Evolutionary conservation across 2,888 invertebrate genomes (phyloP), one percentile per base, ranked within the genome.

Genomic region (Diarsia rubi): DNA sequence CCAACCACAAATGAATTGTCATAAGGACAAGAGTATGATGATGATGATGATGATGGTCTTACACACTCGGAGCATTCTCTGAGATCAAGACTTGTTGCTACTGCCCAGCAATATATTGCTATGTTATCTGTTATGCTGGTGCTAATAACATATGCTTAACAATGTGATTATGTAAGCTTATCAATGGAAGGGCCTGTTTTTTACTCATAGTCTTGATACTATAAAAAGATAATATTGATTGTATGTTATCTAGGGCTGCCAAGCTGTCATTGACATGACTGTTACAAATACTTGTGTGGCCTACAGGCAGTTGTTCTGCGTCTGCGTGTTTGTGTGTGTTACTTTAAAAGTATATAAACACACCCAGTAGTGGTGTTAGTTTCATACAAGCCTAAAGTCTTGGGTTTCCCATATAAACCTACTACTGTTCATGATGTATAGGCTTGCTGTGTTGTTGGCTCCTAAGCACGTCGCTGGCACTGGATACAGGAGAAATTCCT

Each of bases 231-330:
- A 69, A 70, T 42, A 60, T 44, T 9, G 21, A 37, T 52, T 44
- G n/a, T 57, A 76, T 70, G 54, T 69, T 42, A 70, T 63, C 54
- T 69, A 78, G 78, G 60, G 57, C 44, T 44, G 27, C 67, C 11
- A 24, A 49, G 24, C 27, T 31, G n/a, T 14, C 44, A n/a, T n/a
- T n/a, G n/a, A n/a, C n/a, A n/a, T n/a, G n/a, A n/a, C n/a, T n/a
- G n/a, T n/a, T n/a, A n/a, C 8, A 19, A 27, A 16, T 57, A 57
- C 8, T 27, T 27, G 27, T 16, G 27, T 27, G 27, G 16, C 57
- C 16, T 57, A 8, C 0, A 27, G 16, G 14, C 24, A 24, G 6
- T 27, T 27, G 16, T 27, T 57, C 27, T 0, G 27, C 6, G 14
- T 24, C 24, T 2, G 16, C 14, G 14, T 54, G 14, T 54, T 24